phyloP scores from a whole-genome alignment of 1,140 invertebrate genomes.

The Sarcophaga peregrina region DNA sequence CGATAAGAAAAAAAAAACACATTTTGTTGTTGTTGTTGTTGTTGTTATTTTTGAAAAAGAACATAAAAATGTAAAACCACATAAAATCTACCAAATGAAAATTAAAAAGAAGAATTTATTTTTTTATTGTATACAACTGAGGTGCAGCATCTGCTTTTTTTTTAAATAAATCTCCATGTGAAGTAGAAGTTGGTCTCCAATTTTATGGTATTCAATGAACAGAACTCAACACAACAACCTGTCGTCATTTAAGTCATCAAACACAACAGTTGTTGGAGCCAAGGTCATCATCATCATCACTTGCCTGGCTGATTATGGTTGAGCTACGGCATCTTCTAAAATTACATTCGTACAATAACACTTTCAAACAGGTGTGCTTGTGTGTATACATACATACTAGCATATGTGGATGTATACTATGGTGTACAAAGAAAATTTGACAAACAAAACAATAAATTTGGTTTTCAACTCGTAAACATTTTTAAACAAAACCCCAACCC shows the following conservation, averaged over 20 bases:
- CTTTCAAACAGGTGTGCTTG: no score
- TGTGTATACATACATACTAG: no score
- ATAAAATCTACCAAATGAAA: not conserved
- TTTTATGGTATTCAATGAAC: no score
- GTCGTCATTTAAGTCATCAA: not conserved
- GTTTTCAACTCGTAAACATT: no score
- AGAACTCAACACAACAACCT: not conserved
- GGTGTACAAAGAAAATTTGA: no score
- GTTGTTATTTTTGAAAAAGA: not conserved
- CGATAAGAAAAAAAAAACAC: not conserved
- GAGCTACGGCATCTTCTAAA: not conserved
- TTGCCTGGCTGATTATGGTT: not conserved
- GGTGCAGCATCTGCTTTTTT: conserved; percentile 18
- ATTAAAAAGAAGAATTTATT: not conserved
- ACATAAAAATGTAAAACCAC: not conserved
- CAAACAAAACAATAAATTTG: no score
- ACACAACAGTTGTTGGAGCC: not conserved
- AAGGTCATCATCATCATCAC: not conserved
- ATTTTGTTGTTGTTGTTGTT: not conserved
- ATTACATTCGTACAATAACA: no score
- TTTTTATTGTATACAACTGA: not conserved
- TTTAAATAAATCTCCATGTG: not conserved
- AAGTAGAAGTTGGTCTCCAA: not conserved
- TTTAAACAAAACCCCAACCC: no score
- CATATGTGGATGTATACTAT: no score